A percentile compares a stretch with the other conserved stretches of the same genome.
Evolutionary conservation across 2,888 invertebrate species (phyloP).

Genomic region (Craniophora ligustri): DNA sequence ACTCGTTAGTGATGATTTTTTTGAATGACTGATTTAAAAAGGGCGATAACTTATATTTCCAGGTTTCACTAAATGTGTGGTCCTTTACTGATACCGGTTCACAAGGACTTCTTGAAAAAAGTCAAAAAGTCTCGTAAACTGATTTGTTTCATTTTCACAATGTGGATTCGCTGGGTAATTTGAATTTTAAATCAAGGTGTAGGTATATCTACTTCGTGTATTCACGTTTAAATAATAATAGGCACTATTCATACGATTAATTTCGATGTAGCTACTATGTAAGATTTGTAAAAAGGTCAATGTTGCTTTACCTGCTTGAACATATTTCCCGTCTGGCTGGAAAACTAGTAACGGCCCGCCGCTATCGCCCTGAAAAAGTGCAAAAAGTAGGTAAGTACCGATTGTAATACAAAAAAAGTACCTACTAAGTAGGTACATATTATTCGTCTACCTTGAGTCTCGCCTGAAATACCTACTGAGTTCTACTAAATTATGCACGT

Average conservation of each 20-base stretch:
- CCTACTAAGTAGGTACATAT: too few relatives aligned
- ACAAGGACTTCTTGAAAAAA: too few relatives aligned
- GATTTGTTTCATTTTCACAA: too few relatives aligned
- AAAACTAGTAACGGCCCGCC: slow-evolving; percentile 90
- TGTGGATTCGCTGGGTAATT: not conserved
- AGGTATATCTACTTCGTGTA: not conserved
- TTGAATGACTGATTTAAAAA: not conserved
- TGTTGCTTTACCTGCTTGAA: slow-evolving; percentile 86
- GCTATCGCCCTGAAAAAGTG: slow-evolving; percentile 89
- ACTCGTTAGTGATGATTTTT: slow-evolving; percentile 11
- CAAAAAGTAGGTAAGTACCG: too few relatives aligned
- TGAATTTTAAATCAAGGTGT: not conserved
- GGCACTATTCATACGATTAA: not conserved
- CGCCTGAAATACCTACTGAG: too few relatives aligned
- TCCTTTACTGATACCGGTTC: too few relatives aligned
- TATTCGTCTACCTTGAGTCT: too few relatives aligned
- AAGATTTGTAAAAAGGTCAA: not conserved
- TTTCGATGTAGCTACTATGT: not conserved
- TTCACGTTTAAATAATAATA: not conserved
- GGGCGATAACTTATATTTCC: too few relatives aligned
- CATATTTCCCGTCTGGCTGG: slow-evolving; percentile 85
- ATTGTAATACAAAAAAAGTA: too few relatives aligned
- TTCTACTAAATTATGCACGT: too few relatives aligned
- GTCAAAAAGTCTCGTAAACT: too few relatives aligned
- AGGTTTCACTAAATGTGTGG: too few relatives aligned